Evolutionary conservation across 1,140 invertebrate genomes (phyloP), one percentile per base, ranked within the genome.

Genomic region (Pentalonia nigronervosa): DNA sequence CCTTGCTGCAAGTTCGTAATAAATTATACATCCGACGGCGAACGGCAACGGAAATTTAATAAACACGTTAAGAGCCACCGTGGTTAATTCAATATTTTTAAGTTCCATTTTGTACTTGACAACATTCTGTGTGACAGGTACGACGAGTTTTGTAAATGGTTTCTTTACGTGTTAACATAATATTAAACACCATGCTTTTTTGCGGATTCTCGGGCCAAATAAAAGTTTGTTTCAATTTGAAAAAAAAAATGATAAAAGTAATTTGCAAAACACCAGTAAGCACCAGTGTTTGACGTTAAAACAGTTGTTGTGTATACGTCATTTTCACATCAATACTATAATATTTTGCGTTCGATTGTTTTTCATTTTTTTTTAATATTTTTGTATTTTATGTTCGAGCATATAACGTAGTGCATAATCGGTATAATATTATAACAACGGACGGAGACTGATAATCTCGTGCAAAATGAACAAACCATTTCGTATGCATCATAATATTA

Each of bases 131-230:
- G 88, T 41, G 53, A 90, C 88, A 60, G 88, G 88, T 60, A 90
- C 88, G 36, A 90, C 53, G 53, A 30, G 53, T 90, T 45, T 90
- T 60, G 50, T 90, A 90, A 90, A 90, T 90, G 88, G 88, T 60
- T 90, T 60, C 30, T 60, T 90, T 60, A 90, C 88, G 88, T 90
- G 88, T 90, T 90, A 45, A 41, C 50, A 21, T 53, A 90, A 60
- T 90, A 90, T 90, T 60, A 90, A 60, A 90, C 50, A 30, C 88
- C 7, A 11, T 53, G n/a, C 2, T 60, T 60, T 41, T 41, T 90
- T 6, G 14, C 60, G 0, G 53, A 90, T 90, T 90, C 11, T 25
- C 34, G 53, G 50, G 53, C 30, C 36, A 25, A 90, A 90, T 90
- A 60, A 90, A 60, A 56, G 88, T 60, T 90, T 41, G 30, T 30